Percentiles rank a stretch among this genome's conserved stretches.
These are phyloP conservation scores for Syngnathoides biaculeatus DNA, from an alignment of 2,113 vertebrate species.

Conservation along the genomic window DNA sequence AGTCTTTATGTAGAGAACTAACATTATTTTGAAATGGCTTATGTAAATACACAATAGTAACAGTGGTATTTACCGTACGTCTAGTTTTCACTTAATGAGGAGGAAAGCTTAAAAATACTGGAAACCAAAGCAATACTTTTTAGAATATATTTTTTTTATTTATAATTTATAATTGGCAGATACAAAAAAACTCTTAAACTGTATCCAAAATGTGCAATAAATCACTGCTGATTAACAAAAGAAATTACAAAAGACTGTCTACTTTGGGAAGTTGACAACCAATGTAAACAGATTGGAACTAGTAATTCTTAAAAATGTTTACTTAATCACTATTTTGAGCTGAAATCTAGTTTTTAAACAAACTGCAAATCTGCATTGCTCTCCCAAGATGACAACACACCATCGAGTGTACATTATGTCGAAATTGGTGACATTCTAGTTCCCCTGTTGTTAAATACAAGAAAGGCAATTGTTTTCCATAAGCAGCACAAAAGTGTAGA, in stretches of 20 bases:
- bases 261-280: slow-evolving; percentile 81
- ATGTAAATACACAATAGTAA: neutral
- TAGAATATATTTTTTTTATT: slow-evolving; percentile 84
- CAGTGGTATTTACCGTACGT: neutral
- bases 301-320: slow-evolving; percentile 81
- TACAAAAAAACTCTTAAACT: slow-evolving; percentile 92
- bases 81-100: neutral
- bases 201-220: slow-evolving; percentile 99
- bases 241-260: slow-evolving; percentile 81
- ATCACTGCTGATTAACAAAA: slow-evolving; percentile 84
- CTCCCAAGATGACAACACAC: slow-evolving; percentile 66
- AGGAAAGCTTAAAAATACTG: neutral
- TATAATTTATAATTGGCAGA: slow-evolving; percentile 93
- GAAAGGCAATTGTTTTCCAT: slow-evolving; percentile 72
- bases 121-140: slow-evolving; percentile 33
- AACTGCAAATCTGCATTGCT: slow-evolving; percentile 56
- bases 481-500: slow-evolving; percentile 77
- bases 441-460: slow-evolving; percentile 65
- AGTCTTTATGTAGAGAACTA: neutral
- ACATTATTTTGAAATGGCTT: neutral
- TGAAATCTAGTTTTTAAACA: slow-evolving; percentile 47
- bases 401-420: slow-evolving; percentile 61
- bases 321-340: slow-evolving; percentile 76
- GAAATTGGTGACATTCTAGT: slow-evolving; percentile 61
- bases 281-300: slow-evolving; percentile 89